phyloP scores from a whole-genome alignment of 2,888 invertebrate species.

The Parnassius apollo region DNA sequence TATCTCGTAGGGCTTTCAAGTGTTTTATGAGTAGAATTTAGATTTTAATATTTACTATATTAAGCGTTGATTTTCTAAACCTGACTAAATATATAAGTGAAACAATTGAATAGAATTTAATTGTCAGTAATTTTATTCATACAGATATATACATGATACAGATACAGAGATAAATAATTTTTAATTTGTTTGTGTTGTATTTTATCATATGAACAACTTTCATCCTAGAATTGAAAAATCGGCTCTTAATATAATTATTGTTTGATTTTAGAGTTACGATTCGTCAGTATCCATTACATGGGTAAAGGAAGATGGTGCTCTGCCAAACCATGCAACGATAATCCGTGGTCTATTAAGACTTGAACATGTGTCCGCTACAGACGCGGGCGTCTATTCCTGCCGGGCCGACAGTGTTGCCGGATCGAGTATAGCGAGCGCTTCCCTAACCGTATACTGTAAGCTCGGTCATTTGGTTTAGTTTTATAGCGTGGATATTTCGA shows the following conservation, averaged over 20 bases:
- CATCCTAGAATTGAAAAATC: too few species aligned
- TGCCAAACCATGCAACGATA: slow-evolving; percentile 67
- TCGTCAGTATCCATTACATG: slow-evolving; percentile 73
- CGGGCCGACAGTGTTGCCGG: slow-evolving; percentile 95
- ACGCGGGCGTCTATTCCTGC: slow-evolving; percentile 95
- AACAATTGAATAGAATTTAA: too few species aligned
- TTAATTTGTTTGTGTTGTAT: too few species aligned
- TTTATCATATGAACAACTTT: too few species aligned
- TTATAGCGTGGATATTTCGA: slow-evolving; percentile 68
- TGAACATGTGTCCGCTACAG: slow-evolving; percentile 90
- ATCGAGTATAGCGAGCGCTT: slow-evolving; percentile 91
- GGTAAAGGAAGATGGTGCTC: slow-evolving; percentile 70
- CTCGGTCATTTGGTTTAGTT: slow-evolving; percentile 60
- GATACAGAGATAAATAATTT: too few species aligned
- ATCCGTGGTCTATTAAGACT: slow-evolving; percentile 83
- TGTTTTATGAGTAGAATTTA: too few species aligned
- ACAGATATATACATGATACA: too few species aligned
- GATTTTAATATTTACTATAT: neutral
- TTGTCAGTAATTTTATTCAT: too few species aligned
- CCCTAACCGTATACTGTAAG: slow-evolving; percentile 95
- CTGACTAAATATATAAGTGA: too few species aligned
- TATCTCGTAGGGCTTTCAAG: too few species aligned
- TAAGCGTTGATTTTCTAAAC: neutral
- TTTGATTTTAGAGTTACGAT: slow-evolving; percentile 66
- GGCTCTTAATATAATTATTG: too few species aligned